Conservation (phyloP, 2,113 vertebrate genomes). For the Pelecanoides urinatrix region DNA sequence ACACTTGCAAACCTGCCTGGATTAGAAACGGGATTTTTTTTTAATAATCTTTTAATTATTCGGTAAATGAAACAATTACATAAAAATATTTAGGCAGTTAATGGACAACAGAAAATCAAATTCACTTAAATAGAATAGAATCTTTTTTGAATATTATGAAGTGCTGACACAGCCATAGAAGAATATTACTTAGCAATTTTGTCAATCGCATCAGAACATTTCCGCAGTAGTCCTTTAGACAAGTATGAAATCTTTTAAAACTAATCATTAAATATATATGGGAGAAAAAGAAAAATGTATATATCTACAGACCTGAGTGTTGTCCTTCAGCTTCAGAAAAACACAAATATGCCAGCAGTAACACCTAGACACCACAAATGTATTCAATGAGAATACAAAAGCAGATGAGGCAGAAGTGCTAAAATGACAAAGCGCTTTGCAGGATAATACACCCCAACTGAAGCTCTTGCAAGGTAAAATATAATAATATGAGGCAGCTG, state of each 20-base stretch:
- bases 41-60: neutral
- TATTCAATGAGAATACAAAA: neutral
- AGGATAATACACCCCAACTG: neutral
- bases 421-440: neutral
- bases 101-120: constrained; percentile 50
- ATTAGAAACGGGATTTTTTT: neutral
- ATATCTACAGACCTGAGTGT: neutral
- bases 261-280: constrained; percentile 13
- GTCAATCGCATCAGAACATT: constrained; percentile 16
- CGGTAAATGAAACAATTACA: neutral
- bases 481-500: neutral
- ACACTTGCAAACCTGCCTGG: neutral
- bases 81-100: neutral
- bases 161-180: neutral
- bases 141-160: neutral
- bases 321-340: constrained; percentile 23
- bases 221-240: constrained; percentile 32
- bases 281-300: neutral
- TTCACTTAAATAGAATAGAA: constrained; percentile 15
- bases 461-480: neutral
- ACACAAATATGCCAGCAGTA: neutral
- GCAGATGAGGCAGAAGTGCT: neutral
- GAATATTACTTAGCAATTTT: constrained; percentile 9
- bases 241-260: constrained; percentile 24
- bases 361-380: neutral